A percentile compares a stretch with the other conserved stretches of the same genome.
phyloP scores from a whole-genome alignment of 1,140 invertebrate genomes.

The Gerris buenoi region DNA sequence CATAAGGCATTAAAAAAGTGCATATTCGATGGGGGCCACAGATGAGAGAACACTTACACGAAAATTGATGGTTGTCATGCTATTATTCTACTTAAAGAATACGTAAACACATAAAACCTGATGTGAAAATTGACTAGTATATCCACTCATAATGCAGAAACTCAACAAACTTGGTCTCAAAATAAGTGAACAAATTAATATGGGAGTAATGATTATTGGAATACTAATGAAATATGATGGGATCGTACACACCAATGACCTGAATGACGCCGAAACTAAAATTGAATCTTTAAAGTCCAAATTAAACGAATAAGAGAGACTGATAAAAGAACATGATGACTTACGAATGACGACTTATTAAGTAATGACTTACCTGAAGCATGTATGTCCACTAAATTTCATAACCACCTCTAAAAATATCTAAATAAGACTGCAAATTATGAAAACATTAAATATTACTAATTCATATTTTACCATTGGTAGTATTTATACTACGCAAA shows the following conservation, averaged over 20 bases:
- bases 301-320: background rate
- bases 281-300: background rate
- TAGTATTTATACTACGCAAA: no score
- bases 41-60: background rate
- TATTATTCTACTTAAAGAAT: background rate
- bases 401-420: background rate
- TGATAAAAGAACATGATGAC: background rate
- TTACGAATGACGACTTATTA: no score
- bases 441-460: background rate
- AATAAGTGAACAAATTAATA: background rate
- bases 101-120: background rate
- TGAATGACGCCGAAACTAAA: background rate
- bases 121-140: background rate
- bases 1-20: background rate
- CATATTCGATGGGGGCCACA: background rate
- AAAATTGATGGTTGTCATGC: background rate
- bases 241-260: background rate
- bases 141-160: background rate
- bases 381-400: no score
- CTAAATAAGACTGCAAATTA: background rate
- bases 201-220: background rate
- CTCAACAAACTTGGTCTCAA: background rate
- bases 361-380: no score
- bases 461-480: no score
- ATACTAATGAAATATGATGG: background rate